These are phyloP conservation scores for Ispidina picta DNA, from an alignment of 2,797 vertebrate species.

Conservation along the genomic window DNA sequence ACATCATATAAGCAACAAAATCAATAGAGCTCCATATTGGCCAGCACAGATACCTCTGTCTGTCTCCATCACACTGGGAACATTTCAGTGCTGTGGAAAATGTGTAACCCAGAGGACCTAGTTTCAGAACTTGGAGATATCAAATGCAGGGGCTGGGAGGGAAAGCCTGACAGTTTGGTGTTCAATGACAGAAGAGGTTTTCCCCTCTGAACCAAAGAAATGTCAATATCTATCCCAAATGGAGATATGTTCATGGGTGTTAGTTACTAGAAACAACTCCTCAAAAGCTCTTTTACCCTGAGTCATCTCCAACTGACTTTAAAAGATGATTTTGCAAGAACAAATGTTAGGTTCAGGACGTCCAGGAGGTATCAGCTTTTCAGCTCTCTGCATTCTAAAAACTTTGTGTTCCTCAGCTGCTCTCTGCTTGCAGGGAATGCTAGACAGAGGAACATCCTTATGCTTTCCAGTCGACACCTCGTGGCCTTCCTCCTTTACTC, in stretches of 20 bases:
- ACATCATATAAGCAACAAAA: constrained; percentile 33
- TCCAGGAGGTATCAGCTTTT: neutral
- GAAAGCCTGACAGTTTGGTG: neutral
- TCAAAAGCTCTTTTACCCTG: neutral
- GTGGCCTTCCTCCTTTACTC: neutral
- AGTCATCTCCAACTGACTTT: neutral
- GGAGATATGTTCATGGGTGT: neutral
- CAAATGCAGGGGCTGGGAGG: neutral
- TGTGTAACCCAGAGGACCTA: neutral
- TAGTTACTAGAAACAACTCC: neutral
- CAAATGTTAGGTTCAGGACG: neutral
- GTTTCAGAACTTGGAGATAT: neutral
- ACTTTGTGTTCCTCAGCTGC: neutral
- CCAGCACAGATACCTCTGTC: constrained; percentile 8
- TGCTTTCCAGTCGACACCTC: neutral
- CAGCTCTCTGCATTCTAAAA: constrained; percentile 6
- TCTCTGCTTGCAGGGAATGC: neutral
- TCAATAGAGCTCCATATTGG: constrained; percentile 41
- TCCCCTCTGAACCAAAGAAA: neutral
- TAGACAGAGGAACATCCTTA: neutral
- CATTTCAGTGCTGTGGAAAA: constrained; percentile 22
- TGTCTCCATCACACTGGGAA: neutral
- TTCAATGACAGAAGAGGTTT: neutral
- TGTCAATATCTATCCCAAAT: neutral
- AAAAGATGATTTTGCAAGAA: neutral